Evolutionary conservation across 2,113 vertebrate genomes (phyloP).

Genomic region (Eubucco bourcierii): DNA sequence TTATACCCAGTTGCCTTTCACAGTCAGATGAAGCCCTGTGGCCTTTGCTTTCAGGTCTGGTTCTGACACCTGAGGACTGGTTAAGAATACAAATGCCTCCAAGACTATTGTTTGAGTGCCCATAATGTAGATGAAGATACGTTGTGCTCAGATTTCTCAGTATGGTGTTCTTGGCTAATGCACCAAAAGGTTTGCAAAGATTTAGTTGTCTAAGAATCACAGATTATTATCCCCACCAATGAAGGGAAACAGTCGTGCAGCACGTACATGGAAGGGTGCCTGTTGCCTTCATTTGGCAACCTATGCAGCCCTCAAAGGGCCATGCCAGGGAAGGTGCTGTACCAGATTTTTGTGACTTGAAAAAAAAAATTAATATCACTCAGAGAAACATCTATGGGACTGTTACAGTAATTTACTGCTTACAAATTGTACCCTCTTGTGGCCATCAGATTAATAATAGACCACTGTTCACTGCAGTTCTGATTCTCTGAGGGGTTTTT

Average conservation of each 20-base stretch:
- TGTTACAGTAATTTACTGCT: neutral
- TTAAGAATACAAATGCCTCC: neutral
- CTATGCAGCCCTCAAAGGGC: rapidly evolving
- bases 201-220: neutral
- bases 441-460: conserved; percentile 5
- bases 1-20: neutral
- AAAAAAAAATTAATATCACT: neutral
- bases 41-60: neutral
- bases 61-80: neutral
- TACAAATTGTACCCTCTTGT: conserved; percentile 44
- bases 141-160: neutral
- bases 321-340: rapidly evolving
- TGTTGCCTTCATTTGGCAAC: rapidly evolving
- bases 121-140: rapidly evolving
- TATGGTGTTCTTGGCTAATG: neutral
- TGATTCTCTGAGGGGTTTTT: neutral
- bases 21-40: neutral
- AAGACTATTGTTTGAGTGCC: neutral
- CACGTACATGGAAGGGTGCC: rapidly evolving
- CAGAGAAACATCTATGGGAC: neutral
- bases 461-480: neutral
- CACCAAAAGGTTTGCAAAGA: rapidly evolving
- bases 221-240: rapidly evolving
- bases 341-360: neutral
- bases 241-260: neutral